Evolutionary conservation across 2,888 invertebrate genomes (phyloP), one percentile per base, ranked within the genome.

Genomic region (Eretmocerus hayati): DNA sequence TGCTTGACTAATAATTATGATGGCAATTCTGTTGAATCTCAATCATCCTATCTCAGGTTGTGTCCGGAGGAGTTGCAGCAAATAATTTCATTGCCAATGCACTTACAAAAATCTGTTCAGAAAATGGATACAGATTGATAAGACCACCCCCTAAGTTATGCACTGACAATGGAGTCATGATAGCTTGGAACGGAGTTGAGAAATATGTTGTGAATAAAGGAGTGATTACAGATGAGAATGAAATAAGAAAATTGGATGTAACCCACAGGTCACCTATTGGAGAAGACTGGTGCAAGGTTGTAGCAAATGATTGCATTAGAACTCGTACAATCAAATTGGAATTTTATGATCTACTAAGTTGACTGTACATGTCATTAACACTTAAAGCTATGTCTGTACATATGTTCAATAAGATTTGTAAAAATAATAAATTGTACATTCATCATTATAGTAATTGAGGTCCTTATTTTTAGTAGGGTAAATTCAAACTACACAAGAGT

Each of bases 91-190:
- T 97, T 43, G 81, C 81, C 42, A 73, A 78, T 55, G 81, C 84
- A 42, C 72, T 99, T 16, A 62, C 78, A 61, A 72, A 81, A 40
- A 67, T 94, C 54, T 86, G 89, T 58, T 63, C 75, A 15, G 76
- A 81, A 58, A 76, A 78, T 61, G 79, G 77, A 2, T 90, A 81
- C 61, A 75, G 74, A 62, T 74, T 90, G 4, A 75, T 81, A 47
- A 79, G 87, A 48, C 94, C 96, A 13, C 87, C 91, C 3, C 82
- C 86, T 19, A 77, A 80, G 63, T 77, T 93, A 9, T 99, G 99
- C 68, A 94, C 93, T 0, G 99, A 99, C 70, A 99, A 99, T 78
- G 99, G 97, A 6, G 81, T 94, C 26, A 99, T 99, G 99, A 90
- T 99, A 61, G 97, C 97, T 16, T 97, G 97, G 95, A 95, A 95